Base-by-base conservation (phyloP, 2,888 invertebrate genomes). In the Tetramorium bicarinatum region DNA sequence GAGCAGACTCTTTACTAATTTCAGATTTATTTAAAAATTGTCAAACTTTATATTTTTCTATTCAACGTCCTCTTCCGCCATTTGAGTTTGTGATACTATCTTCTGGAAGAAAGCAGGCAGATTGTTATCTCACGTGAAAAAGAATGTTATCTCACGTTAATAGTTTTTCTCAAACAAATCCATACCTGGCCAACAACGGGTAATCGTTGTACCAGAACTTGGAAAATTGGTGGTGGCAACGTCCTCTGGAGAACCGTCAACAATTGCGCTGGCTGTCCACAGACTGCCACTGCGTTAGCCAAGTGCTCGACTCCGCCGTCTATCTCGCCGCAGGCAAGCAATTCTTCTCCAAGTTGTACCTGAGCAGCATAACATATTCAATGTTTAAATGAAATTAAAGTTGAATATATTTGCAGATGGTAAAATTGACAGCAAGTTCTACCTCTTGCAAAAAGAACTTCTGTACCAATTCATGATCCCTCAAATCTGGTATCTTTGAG, bases 241-340 rank as follows among this genome's bases (percentile, higher is more conserved):
- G 99, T 99, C 95, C 99, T 98, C 95, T 99, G 98, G 79, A 99
- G 96, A 85, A 98, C 97, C 94, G 97, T 97, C 72, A 99, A 96
- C 76, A 99, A 95, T 94, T 99, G 98, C 92, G 97, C 97, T 0
- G 99, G 98, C 95, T 99, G 99, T 15, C 99, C 99, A 94, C 99
- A 99, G 41, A 99, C 98, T 4, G 99, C 98, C n/a, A 99, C 98
- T 11, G 99, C 99, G 95, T 99, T 99, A 62, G 98, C 98, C 90
- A 99, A 96, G 95, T 99, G 99, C 95, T 99, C 99, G 74, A 99
- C 98, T 54, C 99, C 99, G 66, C 97, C 97, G 89, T 99, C 98
- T 85, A 98, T 95, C 93, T 98, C 97, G 18, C 98, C 98, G n/a
- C 96, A 96, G 18, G 97, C 97, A 91, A 99, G 95, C 86, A 99